phyloP scores from a whole-genome alignment of 2,888 invertebrate genomes.

The Eurytoma adleriae region DNA sequence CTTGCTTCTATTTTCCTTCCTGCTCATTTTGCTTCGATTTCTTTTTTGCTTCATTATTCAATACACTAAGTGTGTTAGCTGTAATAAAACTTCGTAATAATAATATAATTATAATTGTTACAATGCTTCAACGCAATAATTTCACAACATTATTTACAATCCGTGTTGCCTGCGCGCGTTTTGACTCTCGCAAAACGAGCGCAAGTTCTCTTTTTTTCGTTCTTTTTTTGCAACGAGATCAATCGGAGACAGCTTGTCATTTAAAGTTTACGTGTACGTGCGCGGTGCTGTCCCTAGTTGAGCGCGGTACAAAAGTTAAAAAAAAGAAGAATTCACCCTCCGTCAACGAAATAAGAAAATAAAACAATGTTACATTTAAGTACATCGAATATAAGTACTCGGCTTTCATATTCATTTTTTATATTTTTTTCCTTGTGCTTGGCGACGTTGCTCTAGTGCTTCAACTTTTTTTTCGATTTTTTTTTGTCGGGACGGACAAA shows the following conservation, averaged over 20 bases:
- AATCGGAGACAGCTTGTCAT: slow-evolving; percentile 26
- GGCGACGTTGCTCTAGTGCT: slow-evolving; percentile 46
- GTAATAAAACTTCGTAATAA: slow-evolving; percentile 53
- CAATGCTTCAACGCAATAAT: slow-evolving; percentile 49
- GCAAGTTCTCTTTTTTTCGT: slow-evolving; percentile 11
- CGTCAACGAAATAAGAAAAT: slow-evolving; percentile 52
- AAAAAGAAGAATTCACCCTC: slow-evolving; percentile 11
- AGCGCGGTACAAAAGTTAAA: slow-evolving; percentile 35
- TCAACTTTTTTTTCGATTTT: slow-evolving; percentile 54
- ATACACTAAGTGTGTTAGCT: slow-evolving; percentile 50
- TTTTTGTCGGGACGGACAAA: slow-evolving; percentile 63
- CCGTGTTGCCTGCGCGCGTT: slow-evolving; percentile 37
- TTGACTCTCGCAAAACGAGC: slow-evolving; percentile 36
- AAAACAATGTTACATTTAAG: slow-evolving; percentile 63
- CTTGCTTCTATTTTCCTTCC: background rate
- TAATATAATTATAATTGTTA: slow-evolving; percentile 48
- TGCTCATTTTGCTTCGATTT: too few species aligned
- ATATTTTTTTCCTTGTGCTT: slow-evolving; percentile 53
- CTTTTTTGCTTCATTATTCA: background rate
- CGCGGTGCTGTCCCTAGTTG: slow-evolving; percentile 39
- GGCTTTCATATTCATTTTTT: slow-evolving; percentile 20
- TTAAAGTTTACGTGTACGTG: slow-evolving; percentile 23
- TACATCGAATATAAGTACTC: slow-evolving; percentile 65
- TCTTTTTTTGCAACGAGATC: slow-evolving; percentile 30
- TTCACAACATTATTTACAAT: slow-evolving; percentile 56